Conservation (phyloP, 1,140 invertebrate species). For the Muscidifurax raptorellus region DNA sequence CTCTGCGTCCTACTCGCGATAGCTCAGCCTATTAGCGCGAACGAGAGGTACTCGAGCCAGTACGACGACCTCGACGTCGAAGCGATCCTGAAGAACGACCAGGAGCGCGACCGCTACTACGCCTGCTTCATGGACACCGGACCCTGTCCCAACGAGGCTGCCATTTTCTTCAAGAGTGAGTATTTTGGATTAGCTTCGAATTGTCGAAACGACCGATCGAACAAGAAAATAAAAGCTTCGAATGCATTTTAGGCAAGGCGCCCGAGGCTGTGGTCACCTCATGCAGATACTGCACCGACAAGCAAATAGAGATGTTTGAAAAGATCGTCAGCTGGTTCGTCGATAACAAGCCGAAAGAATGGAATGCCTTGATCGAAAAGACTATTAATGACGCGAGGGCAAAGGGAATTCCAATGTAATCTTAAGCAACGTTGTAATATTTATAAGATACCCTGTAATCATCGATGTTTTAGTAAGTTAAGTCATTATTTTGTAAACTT, state of each 20-base stretch:
- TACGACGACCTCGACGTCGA: constrained; percentile 66
- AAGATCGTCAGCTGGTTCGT: constrained; percentile 59
- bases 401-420: not conserved
- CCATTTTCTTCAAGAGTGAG: constrained; percentile 61
- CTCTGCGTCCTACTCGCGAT: not conserved
- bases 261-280: constrained; percentile 62
- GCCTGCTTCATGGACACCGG: constrained; percentile 69
- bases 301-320: constrained; percentile 59
- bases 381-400: constrained; percentile 45
- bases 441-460: no score
- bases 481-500: not conserved
- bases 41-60: constrained; percentile 49
- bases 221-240: not conserved
- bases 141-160: constrained; percentile 62
- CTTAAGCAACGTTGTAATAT: not conserved
- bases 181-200: constrained; percentile 1
- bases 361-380: constrained; percentile 55
- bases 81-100: constrained; percentile 57
- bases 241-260: constrained; percentile 52
- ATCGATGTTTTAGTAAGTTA: not conserved
- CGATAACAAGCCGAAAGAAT: constrained; percentile 58
- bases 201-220: not conserved
- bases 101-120: constrained; percentile 59
- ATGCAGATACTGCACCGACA: constrained; percentile 62
- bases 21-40: not conserved